Base-by-base conservation (phyloP, 2,113 vertebrate genomes). In the Gobio gobio region DNA sequence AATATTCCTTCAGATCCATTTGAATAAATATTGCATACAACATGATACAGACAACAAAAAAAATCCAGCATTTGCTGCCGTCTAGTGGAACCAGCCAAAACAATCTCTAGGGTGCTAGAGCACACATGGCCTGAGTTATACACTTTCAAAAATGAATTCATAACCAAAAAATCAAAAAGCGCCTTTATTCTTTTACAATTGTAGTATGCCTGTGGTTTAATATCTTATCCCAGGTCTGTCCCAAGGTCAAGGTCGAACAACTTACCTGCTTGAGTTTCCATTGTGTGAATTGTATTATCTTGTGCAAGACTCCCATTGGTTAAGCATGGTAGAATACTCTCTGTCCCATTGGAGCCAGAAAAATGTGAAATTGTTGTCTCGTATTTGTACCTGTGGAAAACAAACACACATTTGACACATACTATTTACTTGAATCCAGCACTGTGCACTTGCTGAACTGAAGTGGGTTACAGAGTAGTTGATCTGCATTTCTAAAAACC, bases 351-450 rank as follows among this genome's bases (percentile, higher is more conserved):
- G 47, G 5, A 14, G 22, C 6, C 47, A 0, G 9, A 10, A 20
- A 3, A 86, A 77, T 92, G 92, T 66, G 89, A 86, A 88, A 95
- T 68, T n/a, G 89, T 93, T 20, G 94, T 95, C 89, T 95, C 95
- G 75, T 95, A 95, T 88, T 93, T 90, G 86, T 95, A 95, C 82
- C 95, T 95, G 82, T 86, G 20, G 22, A 66, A 10, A 64, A 61
- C n/a, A 61, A 29, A 49, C 73, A 51, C 0, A 6, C 14, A 24
- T 75, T 75, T 51, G 5, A 16, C 18, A n/a, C 24, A n/a, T 10
- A 40, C 22, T 54, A 51, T 51, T 51, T 51, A 16, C 3, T 16
- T 51, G 14, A 16, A 16, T 51, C 4, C 49, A 51, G 54, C 22
- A 22, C 20, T 56, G 18, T 56, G 63, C 9, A 36, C 18, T n/a